Evolutionary conservation across 2,797 vertebrate genomes (phyloP), one percentile per base, ranked within the genome.

Genomic region (Lepidocolaptes lacrymiger): DNA sequence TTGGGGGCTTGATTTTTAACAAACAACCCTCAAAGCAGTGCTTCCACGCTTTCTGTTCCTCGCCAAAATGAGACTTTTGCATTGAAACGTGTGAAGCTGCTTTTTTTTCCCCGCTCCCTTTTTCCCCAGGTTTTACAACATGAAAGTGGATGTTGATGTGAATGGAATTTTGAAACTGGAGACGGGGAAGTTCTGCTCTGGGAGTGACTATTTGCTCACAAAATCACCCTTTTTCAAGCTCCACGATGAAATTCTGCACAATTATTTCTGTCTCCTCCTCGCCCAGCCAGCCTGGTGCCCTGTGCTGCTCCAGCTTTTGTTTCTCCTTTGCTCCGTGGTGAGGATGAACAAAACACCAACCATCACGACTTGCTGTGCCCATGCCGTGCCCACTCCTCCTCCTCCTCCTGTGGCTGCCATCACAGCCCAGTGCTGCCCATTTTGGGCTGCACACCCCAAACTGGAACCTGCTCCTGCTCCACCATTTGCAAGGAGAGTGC

Each of bases 141-240:
- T 80, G 89, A 92, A 87, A 93, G 92, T 46, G 73, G 61, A 83
- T 51, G 78, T 30, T 48, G 95, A 97, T 93, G 89, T 88, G 89
- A 91, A 95, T 2, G 4, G 93, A 94, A 94, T 95, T 72, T 55
- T 79, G 95, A 95, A 89, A 89, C 12, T 66, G 91, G 93, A 89
- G 83, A 83, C 0, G 0, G 75, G 46, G 75, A 91, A 92, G 89
- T 89, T 89, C 82, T 77, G 89, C 37, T 72, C 79, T 2, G 13
- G 36, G 75, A 91, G 64, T 1, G 14, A 91, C 75, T 18, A 9
- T 68, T 91, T 85, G 86, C 84, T 92, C 91, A 37, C 68, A 52
- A 54, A 91, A 85, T 49, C 2, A 0, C 83, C 63, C 85, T n/a
- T 72, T 87, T 71, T 9, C 61, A 48, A 75, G 81, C 63, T 87